Conservation (phyloP, 2,797 vertebrate species). For the Jordanella pulchra region DNA sequence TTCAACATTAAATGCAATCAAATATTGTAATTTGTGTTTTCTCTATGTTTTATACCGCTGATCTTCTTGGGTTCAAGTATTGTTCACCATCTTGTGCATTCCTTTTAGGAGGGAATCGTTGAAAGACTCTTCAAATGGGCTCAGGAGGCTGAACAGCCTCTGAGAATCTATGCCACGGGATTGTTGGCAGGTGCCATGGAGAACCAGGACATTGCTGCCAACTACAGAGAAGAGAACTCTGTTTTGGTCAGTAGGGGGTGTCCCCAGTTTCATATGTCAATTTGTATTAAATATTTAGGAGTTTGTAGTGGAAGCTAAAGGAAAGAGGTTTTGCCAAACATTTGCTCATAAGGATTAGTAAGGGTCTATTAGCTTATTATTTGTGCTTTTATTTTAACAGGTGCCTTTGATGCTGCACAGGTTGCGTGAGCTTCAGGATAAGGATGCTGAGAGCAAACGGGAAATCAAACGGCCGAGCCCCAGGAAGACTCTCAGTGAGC, state of each 20-base stretch:
- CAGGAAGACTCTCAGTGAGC: slow-evolving; percentile 84
- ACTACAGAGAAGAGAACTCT: slow-evolving; percentile 98
- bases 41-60: background rate
- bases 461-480: slow-evolving; percentile 90
- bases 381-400: slow-evolving; percentile 69
- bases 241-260: slow-evolving; percentile 84
- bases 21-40: background rate
- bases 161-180: slow-evolving; percentile 94
- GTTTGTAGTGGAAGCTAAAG: slow-evolving; percentile 2
- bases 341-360: slow-evolving; percentile 9
- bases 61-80: background rate
- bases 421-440: slow-evolving; percentile 90
- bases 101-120: slow-evolving; percentile 92
- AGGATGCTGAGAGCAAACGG: slow-evolving; percentile 85
- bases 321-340: background rate
- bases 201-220: slow-evolving; percentile 99
- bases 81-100: slow-evolving; percentile 9
- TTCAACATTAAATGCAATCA: background rate
- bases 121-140: slow-evolving; percentile 99
- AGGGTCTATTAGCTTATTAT: slow-evolving; percentile 17
- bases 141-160: slow-evolving; percentile 92
- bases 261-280: slow-evolving; percentile 23
- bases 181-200: slow-evolving; percentile 97
- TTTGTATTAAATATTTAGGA: slow-evolving; percentile 4
- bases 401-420: slow-evolving; percentile 95